Conservation (phyloP, 1,140 invertebrate genomes). For the Pseudobourletiella spinata region DNA sequence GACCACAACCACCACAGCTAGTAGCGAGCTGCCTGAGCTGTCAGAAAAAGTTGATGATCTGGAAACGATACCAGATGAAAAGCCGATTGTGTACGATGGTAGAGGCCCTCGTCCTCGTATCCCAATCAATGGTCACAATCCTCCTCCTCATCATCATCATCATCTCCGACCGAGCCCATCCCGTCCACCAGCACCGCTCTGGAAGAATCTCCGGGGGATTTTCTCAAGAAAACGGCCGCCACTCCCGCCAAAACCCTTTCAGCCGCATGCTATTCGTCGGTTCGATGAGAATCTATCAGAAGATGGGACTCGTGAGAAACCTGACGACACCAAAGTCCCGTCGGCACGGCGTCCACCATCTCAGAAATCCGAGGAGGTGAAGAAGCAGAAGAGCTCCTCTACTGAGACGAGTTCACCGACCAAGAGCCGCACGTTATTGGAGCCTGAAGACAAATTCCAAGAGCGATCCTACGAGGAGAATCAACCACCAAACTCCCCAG, state of each 20-base stretch:
- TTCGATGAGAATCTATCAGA: neutral
- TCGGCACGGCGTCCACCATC: neutral
- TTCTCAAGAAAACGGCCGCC: neutral
- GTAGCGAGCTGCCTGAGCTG: neutral
- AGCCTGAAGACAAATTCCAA: too few species aligned
- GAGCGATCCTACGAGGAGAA: too few species aligned
- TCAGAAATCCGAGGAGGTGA: neutral
- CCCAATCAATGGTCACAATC: neutral
- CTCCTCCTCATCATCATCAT: neutral
- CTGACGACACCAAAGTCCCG: neutral
- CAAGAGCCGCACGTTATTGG: too few species aligned
- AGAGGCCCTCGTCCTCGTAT: neutral
- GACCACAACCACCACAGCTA: neutral
- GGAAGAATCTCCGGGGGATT: neutral
- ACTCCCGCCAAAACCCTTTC: neutral
- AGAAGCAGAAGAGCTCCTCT: neutral
- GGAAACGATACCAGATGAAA: neutral
- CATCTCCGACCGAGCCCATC: neutral
- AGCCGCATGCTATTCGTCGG: neutral
- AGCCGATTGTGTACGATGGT: neutral
- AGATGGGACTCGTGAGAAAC: neutral
- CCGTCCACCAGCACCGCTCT: neutral
- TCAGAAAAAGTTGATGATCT: neutral
- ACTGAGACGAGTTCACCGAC: neutral
- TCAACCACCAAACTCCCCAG: neutral